Evolutionary conservation across 2,113 vertebrate species (phyloP).

Genomic region (Jacana jacana): DNA sequence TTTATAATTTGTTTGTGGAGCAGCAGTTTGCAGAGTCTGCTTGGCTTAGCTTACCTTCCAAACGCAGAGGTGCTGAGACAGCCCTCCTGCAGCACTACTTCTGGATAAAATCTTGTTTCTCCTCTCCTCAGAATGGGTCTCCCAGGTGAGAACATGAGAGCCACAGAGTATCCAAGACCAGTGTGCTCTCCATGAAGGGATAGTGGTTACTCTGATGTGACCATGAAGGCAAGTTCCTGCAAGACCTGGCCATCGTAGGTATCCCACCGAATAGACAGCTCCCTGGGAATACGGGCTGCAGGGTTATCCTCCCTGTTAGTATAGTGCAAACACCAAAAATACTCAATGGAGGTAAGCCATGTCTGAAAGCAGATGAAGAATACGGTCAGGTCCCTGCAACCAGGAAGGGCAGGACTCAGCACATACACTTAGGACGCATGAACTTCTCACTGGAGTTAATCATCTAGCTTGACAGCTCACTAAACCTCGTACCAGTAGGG

Average conservation of each 20-base stretch:
- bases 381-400: no score
- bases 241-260: background rate
- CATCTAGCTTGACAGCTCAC: background rate
- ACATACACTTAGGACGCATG: fast-evolving
- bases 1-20: background rate
- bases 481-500: background rate
- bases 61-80: fast-evolving
- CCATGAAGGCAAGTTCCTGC: background rate
- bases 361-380: background rate
- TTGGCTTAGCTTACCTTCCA: background rate
- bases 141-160: background rate
- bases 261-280: background rate
- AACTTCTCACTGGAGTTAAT: background rate
- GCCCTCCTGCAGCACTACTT: fast-evolving
- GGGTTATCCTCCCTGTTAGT: background rate
- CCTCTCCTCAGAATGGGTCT: background rate
- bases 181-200: background rate
- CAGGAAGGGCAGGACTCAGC: background rate
- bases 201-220: background rate
- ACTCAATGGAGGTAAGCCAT: background rate
- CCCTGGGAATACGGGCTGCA: background rate
- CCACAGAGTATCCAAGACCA: background rate
- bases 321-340: background rate
- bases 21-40: background rate
- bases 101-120: background rate